These are phyloP conservation scores for Molorchus minor DNA, from an alignment of 2,888 invertebrate species.

Conservation along the genomic window DNA sequence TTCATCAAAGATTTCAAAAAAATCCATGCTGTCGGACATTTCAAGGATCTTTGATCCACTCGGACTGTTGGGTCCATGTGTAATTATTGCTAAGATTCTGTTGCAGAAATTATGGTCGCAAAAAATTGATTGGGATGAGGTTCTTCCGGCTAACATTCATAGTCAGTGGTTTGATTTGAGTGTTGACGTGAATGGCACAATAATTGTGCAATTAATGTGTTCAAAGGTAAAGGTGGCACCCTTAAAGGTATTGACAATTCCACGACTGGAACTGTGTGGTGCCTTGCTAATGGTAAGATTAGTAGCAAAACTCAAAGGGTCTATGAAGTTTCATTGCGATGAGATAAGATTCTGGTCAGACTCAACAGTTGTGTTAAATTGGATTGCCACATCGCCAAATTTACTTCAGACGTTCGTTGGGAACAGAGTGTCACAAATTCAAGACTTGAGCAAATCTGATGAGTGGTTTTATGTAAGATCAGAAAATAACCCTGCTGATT, in stretches of 20 bases:
- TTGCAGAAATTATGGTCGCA: constrained; percentile 23
- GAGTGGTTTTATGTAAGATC: constrained; percentile 27
- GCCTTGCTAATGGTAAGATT: constrained; percentile 16
- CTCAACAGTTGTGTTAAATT: constrained; percentile 21
- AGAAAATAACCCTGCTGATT: constrained; percentile 31
- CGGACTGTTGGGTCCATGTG: constrained; percentile 25
- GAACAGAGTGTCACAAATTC: constrained; percentile 31
- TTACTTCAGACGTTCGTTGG: constrained; percentile 27
- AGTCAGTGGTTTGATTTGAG: not conserved
- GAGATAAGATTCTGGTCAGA: constrained; percentile 20
- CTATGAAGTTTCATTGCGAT: not conserved
- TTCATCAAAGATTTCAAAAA: constrained; percentile 10
- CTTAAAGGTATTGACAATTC: constrained; percentile 17
- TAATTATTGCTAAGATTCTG: constrained; percentile 18
- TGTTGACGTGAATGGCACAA: not conserved
- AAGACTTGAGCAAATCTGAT: constrained; percentile 5
- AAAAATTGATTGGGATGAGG: constrained; percentile 11
- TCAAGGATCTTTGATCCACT: constrained; percentile 27
- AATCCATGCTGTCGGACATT: constrained; percentile 19
- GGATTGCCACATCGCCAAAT: constrained; percentile 25
- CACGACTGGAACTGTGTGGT: constrained; percentile 18
- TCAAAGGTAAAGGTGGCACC: constrained; percentile 22
- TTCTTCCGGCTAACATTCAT: not conserved
- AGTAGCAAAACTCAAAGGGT: not conserved
- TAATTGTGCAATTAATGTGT: constrained; percentile 13